Conservation (phyloP, 2,797 vertebrate genomes). For the Decapterus maruadsi region DNA sequence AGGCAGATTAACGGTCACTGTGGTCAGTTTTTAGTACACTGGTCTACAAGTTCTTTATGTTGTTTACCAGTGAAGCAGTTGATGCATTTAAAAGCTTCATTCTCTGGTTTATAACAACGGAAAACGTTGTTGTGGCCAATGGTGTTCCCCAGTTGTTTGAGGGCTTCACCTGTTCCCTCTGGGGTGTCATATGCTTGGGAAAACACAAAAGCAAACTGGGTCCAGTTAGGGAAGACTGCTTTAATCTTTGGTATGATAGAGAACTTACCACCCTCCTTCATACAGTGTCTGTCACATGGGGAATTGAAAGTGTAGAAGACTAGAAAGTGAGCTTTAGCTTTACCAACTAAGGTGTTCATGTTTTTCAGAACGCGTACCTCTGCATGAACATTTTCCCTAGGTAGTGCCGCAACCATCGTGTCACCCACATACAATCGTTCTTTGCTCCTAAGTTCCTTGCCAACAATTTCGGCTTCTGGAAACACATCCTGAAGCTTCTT, state of each 20-base stretch:
- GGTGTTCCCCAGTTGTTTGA: background rate
- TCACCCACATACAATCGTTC: background rate
- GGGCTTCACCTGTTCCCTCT: background rate
- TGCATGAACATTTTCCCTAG: background rate
- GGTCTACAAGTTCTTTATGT: background rate
- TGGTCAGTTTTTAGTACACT: background rate
- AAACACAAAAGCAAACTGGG: background rate
- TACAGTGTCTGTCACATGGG: background rate
- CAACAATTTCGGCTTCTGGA: too few relatives aligned
- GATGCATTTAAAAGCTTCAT: background rate
- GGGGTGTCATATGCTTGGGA: background rate
- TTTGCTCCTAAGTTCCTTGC: rapidly evolving
- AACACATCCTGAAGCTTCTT: too few relatives aligned
- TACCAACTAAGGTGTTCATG: background rate
- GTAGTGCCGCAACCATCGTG: background rate
- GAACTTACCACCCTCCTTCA: rapidly evolving
- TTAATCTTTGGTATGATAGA: background rate
- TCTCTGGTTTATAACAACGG: background rate
- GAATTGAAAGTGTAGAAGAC: background rate
- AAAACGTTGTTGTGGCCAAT: background rate
- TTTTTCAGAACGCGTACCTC: background rate
- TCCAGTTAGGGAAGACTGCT: background rate
- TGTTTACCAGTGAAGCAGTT: background rate
- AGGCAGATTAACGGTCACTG: too few relatives aligned
- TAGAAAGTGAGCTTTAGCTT: background rate